Conservation (phyloP, 2,888 invertebrate genomes). For the Eristalis pertinax region DNA sequence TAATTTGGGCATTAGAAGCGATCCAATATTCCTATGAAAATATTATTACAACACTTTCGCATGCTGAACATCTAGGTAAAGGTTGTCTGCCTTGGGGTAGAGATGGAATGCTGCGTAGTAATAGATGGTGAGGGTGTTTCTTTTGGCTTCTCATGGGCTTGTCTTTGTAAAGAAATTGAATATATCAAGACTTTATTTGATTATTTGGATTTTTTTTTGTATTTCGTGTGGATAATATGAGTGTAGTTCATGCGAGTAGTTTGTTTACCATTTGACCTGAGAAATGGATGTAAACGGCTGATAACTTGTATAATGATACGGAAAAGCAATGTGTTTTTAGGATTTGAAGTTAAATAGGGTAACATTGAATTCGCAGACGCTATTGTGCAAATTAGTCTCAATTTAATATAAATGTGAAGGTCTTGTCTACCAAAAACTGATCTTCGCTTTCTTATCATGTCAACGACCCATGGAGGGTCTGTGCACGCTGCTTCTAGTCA, state of each 20-base stretch:
- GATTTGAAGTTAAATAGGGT: too few species aligned
- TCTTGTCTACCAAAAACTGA: too few species aligned
- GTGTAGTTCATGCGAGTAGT: too few species aligned
- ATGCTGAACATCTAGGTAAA: neutral
- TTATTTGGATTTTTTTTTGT: neutral
- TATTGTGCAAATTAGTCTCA: too few species aligned
- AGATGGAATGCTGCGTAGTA: neutral
- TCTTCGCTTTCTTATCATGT: too few species aligned
- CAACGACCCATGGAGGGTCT: too few species aligned
- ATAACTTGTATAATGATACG: too few species aligned
- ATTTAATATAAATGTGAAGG: too few species aligned
- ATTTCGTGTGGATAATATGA: neutral
- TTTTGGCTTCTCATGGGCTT: neutral
- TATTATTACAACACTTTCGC: constrained; percentile 1
- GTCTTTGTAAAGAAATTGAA: neutral
- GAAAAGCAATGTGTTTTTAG: too few species aligned
- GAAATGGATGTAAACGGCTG: neutral
- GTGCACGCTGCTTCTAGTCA: too few species aligned
- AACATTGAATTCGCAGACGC: too few species aligned
- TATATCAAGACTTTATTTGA: neutral
- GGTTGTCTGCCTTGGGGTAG: neutral
- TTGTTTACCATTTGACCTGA: too few species aligned
- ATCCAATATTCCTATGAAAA: neutral
- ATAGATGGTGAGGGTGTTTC: neutral
- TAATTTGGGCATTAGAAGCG: constrained; percentile 1